Evolutionary conservation across 2,113 vertebrate genomes (phyloP).

Genomic region (Falco punctatus): DNA sequence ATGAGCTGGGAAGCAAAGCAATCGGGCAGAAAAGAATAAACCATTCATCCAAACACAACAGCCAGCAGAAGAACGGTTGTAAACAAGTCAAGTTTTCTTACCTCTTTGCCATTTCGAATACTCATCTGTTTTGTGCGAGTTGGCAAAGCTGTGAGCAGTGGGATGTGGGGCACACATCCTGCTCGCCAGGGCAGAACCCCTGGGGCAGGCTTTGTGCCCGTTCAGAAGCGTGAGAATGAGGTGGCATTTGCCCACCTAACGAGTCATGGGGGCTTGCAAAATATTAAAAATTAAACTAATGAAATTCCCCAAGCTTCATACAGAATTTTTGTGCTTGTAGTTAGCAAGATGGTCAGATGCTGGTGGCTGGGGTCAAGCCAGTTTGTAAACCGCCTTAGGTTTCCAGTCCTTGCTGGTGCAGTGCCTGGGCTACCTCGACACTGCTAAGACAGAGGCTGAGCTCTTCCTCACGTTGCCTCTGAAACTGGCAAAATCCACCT

Average conservation of each 20-base stretch:
- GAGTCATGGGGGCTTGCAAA: not conserved
- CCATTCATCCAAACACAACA: slow-evolving; percentile 20
- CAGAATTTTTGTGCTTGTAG: not conserved
- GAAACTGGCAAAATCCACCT: not conserved
- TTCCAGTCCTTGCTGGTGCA: not conserved
- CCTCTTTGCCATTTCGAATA: accelerated
- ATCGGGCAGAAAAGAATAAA: slow-evolving; percentile 24
- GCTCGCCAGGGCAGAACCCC: not conserved
- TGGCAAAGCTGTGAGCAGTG: not conserved
- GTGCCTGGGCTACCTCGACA: not conserved
- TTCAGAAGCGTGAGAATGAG: not conserved
- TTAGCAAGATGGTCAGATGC: not conserved
- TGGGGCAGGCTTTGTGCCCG: not conserved
- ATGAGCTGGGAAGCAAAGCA: slow-evolving; percentile 32
- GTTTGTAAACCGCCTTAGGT: not conserved
- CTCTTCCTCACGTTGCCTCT: accelerated
- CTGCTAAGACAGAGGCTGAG: not conserved
- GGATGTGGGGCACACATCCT: accelerated
- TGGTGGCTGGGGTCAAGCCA: not conserved
- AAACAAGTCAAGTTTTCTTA: slow-evolving; percentile 8
- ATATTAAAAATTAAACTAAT: not conserved
- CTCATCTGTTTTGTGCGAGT: not conserved
- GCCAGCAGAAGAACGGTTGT: not conserved
- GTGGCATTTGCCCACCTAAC: not conserved
- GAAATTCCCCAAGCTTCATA: not conserved